These are phyloP conservation scores for Chalcosyrphus nemorum DNA, from an alignment of 2,888 invertebrate genomes.

Conservation along the genomic window DNA sequence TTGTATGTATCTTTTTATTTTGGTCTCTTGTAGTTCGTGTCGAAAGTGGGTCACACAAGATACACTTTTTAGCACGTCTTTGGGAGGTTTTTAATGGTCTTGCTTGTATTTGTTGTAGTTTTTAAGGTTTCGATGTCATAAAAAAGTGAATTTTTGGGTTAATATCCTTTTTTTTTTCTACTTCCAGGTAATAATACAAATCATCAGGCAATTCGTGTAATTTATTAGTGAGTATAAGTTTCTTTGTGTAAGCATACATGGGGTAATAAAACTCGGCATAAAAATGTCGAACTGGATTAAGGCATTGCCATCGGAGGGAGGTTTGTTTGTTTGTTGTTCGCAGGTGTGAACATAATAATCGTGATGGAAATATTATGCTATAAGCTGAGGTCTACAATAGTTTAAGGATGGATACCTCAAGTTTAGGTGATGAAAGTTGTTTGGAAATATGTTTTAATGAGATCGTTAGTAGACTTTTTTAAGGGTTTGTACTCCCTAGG, in stretches of 20 bases:
- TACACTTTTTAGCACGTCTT: constrained; percentile 35
- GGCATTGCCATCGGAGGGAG: neutral
- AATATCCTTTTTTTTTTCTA: constrained; percentile 27
- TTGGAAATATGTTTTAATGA: too few species aligned
- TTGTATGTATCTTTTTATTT: constrained; percentile 7
- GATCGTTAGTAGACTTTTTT: too few species aligned
- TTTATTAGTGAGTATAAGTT: constrained; percentile 18
- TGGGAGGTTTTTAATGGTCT: constrained; percentile 8
- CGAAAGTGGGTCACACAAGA: constrained; percentile 56
- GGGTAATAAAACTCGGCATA: constrained; percentile 2
- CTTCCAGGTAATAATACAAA: constrained; percentile 59
- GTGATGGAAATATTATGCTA: neutral
- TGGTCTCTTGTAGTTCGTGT: constrained; percentile 17
- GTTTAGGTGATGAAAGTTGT: neutral
- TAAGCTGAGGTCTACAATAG: neutral
- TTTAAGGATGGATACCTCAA: too few species aligned
- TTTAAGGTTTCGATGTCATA: neutral
- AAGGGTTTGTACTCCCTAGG: too few species aligned
- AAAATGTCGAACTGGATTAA: constrained; percentile 4
- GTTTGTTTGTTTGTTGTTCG: neutral
- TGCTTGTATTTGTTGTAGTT: neutral
- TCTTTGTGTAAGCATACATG: neutral
- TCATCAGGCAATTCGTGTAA: constrained; percentile 16
- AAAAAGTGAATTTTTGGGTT: constrained; percentile 53
- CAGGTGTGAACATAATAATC: neutral